phyloP scores from a whole-genome alignment of 2,888 invertebrate species.

The Caprella mutica region DNA sequence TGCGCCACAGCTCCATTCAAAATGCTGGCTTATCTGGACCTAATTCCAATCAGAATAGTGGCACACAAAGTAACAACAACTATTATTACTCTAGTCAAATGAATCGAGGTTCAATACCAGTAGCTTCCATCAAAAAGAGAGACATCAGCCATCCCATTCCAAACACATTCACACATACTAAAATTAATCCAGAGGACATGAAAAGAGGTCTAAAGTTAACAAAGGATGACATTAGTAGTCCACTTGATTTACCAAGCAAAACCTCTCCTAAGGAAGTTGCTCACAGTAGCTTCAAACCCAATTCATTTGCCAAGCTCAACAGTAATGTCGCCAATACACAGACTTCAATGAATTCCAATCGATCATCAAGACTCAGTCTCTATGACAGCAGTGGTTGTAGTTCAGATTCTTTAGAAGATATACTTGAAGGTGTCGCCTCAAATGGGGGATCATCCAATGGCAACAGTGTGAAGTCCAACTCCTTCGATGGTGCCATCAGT shows the following conservation, averaged over 20 bases:
- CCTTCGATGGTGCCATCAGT: constrained; percentile 22
- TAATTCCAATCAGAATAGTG: too few relatives aligned
- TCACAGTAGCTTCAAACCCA: background rate
- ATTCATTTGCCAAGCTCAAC: too few relatives aligned
- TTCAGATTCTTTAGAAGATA: constrained; percentile 19
- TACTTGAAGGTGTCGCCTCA: too few relatives aligned
- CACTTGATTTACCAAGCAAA: background rate
- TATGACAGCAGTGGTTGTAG: constrained; percentile 22
- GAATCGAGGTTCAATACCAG: too few relatives aligned
- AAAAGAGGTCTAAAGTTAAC: background rate
- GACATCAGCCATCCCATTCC: constrained; percentile 3
- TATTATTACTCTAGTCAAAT: too few relatives aligned
- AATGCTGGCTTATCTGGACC: too few relatives aligned
- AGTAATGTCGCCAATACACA: too few relatives aligned
- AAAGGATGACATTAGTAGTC: constrained; percentile 6
- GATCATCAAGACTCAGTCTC: constrained; percentile 24
- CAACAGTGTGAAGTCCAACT: constrained; percentile 24
- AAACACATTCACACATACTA: background rate
- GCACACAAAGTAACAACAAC: too few relatives aligned
- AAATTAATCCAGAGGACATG: background rate
- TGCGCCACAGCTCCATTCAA: too few relatives aligned
- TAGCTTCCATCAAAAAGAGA: background rate
- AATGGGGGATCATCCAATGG: too few relatives aligned
- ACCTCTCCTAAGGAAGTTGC: background rate
- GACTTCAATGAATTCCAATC: too few relatives aligned